Percentiles rank a stretch among this genome's conserved stretches.
Evolutionary conservation across 2,113 vertebrate species (phyloP).

Genomic region (Columba janthina): DNA sequence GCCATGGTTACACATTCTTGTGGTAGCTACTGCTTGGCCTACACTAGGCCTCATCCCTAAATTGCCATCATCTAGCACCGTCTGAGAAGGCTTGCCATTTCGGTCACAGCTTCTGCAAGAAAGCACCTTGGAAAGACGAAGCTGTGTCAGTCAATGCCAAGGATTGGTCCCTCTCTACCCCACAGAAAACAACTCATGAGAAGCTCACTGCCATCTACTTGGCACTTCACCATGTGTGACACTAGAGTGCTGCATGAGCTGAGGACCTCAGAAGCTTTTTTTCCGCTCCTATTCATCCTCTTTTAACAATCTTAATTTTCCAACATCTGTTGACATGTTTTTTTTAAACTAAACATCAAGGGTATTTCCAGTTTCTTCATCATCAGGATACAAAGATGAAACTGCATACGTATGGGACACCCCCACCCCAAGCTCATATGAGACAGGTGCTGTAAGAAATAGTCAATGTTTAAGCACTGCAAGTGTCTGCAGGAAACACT

Average conservation of each 20-base stretch:
- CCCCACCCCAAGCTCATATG: neutral
- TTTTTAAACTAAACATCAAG: neutral
- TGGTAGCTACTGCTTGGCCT: neutral
- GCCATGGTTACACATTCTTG: neutral
- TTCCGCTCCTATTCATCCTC: neutral
- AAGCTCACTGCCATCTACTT: neutral
- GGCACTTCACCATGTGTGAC: neutral
- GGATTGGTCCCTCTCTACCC: neutral
- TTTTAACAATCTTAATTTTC: neutral
- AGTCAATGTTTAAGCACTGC: neutral
- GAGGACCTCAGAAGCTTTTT: neutral
- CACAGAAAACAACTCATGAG: neutral
- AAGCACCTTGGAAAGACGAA: neutral
- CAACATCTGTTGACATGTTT: neutral
- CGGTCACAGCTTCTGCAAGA: neutral
- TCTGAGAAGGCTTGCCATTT: neutral
- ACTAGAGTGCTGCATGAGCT: neutral
- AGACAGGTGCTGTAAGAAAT: neutral
- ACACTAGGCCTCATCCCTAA: neutral
- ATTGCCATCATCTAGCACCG: accelerated
- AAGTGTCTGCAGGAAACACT: neutral
- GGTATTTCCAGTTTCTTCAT: neutral
- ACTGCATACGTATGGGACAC: accelerated
- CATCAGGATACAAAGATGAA: accelerated
- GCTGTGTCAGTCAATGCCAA: neutral